A percentile compares a stretch with the other conserved stretches of the same genome.
Conservation (phyloP, 2,888 invertebrate genomes). For the Lamproptera curius region DNA sequence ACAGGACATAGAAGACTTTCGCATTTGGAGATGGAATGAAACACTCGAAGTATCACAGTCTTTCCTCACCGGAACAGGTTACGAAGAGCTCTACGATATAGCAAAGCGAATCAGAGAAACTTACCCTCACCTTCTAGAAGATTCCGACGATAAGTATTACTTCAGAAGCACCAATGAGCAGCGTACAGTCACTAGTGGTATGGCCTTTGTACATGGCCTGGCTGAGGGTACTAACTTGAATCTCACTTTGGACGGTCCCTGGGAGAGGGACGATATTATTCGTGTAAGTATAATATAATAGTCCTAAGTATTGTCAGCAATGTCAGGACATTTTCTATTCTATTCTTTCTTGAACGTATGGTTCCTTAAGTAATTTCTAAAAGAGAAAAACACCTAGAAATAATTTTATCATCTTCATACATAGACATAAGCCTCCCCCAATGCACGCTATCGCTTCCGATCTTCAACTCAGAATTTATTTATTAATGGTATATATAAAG, state of each 20-base stretch:
- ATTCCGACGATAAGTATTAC: conserved; percentile 66
- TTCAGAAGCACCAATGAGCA: conserved; percentile 80
- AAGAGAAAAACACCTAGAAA: too few species aligned
- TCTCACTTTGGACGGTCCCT: conserved; percentile 40
- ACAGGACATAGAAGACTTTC: conserved; percentile 82
- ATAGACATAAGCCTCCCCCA: too few species aligned
- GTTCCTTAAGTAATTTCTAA: too few species aligned
- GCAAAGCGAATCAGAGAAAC: conserved; percentile 55
- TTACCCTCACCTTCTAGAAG: conserved; percentile 60
- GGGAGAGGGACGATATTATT: conserved; percentile 47
- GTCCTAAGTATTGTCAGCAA: too few species aligned
- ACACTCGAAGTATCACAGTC: conserved; percentile 77
- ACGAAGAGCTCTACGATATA: conserved; percentile 82
- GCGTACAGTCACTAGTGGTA: conserved; percentile 79
- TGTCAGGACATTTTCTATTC: too few species aligned
- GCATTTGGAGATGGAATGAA: conserved; percentile 81
- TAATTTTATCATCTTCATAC: too few species aligned
- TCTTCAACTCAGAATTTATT: too few species aligned
- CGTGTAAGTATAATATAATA: conserved; percentile 55
- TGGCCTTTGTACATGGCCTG: conserved; percentile 79
- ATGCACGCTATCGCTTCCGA: too few species aligned
- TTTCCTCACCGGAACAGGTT: conserved; percentile 77
- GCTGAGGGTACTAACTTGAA: conserved; percentile 41
- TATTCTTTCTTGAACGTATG: too few species aligned
- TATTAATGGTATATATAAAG: not conserved